These are phyloP conservation scores for Ochropleura plecta DNA, from an alignment of 2,888 invertebrate genomes.

Conservation along the genomic window DNA sequence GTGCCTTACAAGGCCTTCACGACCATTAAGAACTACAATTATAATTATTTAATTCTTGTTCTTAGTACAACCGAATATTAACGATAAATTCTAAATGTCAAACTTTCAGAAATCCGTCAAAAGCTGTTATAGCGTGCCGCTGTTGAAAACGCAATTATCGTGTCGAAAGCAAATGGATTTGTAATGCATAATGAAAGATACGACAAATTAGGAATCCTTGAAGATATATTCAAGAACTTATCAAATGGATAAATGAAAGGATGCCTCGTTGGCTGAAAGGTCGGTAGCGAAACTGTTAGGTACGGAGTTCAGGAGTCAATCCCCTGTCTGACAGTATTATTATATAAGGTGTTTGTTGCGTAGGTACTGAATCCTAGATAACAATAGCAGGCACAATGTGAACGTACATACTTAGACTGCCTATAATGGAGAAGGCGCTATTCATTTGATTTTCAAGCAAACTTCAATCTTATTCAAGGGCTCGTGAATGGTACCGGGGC, in stretches of 20 bases:
- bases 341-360: neutral
- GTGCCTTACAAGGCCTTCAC: neutral
- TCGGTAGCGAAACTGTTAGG: neutral
- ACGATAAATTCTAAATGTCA: slow-evolving; percentile 43
- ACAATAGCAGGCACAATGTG: neutral
- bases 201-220: slow-evolving; percentile 16
- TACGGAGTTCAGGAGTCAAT: neutral
- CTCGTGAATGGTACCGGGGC: neutral
- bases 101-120: slow-evolving; percentile 57
- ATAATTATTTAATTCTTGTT: slow-evolving; percentile 20
- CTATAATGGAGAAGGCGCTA: neutral
- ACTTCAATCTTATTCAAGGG: neutral
- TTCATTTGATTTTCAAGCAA: neutral
- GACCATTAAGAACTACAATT: neutral
- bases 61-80: slow-evolving; percentile 2
- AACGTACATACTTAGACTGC: neutral
- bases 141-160: slow-evolving; percentile 68
- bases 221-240: slow-evolving; percentile 5
- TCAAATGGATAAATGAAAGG: slow-evolving; percentile 3
- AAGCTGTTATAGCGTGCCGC: slow-evolving; percentile 56
- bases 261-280: neutral
- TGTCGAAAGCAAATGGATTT: slow-evolving; percentile 66
- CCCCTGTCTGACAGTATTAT: neutral
- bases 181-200: slow-evolving; percentile 60
- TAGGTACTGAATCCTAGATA: neutral